Evolutionary conservation across 2,113 vertebrate genomes (phyloP), one percentile per base, ranked within the genome.

Genomic region (Boleophthalmus pectinirostris): DNA sequence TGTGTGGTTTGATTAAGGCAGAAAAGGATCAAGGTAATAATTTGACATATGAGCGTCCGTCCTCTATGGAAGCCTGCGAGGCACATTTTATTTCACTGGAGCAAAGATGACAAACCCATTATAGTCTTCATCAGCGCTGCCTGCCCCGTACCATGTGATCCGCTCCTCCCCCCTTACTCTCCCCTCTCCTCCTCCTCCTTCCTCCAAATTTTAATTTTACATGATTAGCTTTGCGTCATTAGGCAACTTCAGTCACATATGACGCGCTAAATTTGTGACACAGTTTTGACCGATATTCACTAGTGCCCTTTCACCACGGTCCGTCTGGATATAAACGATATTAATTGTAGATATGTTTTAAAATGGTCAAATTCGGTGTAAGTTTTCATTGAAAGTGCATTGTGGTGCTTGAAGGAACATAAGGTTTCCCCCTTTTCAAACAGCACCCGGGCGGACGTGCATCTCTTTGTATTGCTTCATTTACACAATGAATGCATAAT

Each of bases 171-270:
- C 29, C 29, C n/a, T n/a, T n/a, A n/a, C 94, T 90, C 92, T 93
- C 92, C 94, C 92, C 93, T 91, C 94, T 94, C 74, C 51, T 73
- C 61, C 54, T 57, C 53, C 46, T 95, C 70, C 70, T 71, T 14
- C 73, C 94, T 93, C 96, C 95, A 96, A 96, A 96, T 98, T 97
- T 96, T 96, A 97, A 98, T 98, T 98, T 97, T 96, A 95, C 96
- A 96, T 97, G 96, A 98, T 98, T 99, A 99, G 96, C 96, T 96
- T 94, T 97, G 96, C 95, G 94, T 97, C 97, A 98, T 98, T 97
- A 97, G 96, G 95, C 94, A 95, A 95, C 94, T 96, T 95, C 90
- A 93, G 88, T 96, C 94, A 94, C 90, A 94, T 92, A 94, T 93
- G 93, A 94, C 92, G 79, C 93, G 93, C 89, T 93, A 95, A 95